Base-by-base conservation (phyloP, 2,888 invertebrate genomes). In the Slavum lentiscoides region DNA sequence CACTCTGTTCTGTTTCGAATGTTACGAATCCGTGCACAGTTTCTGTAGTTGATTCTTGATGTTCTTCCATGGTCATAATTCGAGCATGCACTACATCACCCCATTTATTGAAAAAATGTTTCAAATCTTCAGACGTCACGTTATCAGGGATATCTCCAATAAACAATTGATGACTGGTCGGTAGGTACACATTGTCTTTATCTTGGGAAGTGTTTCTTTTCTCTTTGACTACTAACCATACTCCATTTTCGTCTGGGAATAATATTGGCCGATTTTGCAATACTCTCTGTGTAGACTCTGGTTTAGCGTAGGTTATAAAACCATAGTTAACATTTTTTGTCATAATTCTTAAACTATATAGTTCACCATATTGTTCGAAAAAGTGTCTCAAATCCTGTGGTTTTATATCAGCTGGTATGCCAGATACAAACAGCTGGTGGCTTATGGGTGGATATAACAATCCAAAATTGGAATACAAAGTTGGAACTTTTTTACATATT, bases 351-450 rank as follows among this genome's bases (percentile, higher is more conserved):
- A 75, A 19, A 17, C 58, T 75, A 15, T 66, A 19, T 13, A 75
- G 58, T n/a, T 55, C 21, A 39, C 75, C 75, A 43, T 66, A 67
- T 23, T 43, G 55, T 58, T 67, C 75, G 17, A 75, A 75, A 15
- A 75, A 75, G 1, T 39, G 53, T 67, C 21, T 75, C 43, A 75
- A 13, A 4, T 58, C 67, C 11, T 75, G 64, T 21, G 37, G 55
- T 49, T 39, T 66, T 23, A 37, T 43, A 21, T 64, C n/a, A 0
- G 30, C 37, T 23, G 76, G 68, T 59, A 76, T 76, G n/a, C 39
- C 23, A 13, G 76, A 68, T n/a, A 76, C n/a, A 59, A 67, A 76
- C 15, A 76, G 43, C 39, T 75, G 75, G 23, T 75, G 67, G 30
- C 75, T 75, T 62, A 21, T 58, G 17, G 75, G 75, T 1, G 67